Evolutionary conservation across 2,888 invertebrate species (phyloP).

Genomic region (Allolobophora icterica): DNA sequence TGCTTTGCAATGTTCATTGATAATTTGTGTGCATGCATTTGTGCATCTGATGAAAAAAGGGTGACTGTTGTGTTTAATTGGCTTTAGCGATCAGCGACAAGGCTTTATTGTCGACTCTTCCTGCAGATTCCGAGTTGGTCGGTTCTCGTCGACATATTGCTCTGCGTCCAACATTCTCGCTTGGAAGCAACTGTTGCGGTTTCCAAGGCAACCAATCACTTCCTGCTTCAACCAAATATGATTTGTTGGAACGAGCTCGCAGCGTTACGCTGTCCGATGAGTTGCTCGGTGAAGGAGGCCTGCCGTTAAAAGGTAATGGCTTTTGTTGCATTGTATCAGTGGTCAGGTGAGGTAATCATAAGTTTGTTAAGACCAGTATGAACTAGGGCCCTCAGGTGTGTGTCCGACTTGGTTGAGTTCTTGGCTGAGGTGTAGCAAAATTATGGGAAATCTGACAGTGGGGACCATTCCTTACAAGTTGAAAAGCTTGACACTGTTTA

Average conservation of each 20-base stretch:
- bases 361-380: too few relatives aligned
- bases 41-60: neutral
- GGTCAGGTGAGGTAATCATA: neutral
- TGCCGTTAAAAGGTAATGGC: constrained; percentile 1
- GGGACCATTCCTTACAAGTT: neutral
- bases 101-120: neutral
- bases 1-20: neutral
- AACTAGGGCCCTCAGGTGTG: neutral
- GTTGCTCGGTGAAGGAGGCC: neutral
- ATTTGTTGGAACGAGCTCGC: neutral
- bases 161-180: constrained; percentile 6
- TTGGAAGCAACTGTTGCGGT: constrained; percentile 13
- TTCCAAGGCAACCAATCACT: neutral
- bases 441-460: neutral
- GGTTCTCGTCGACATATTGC: neutral
- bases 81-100: neutral
- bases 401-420: neutral
- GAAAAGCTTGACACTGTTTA: too few relatives aligned
- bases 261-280: constrained; percentile 6
- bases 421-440: neutral
- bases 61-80: neutral
- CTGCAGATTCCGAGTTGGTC: neutral
- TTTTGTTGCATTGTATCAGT: neutral
- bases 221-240: neutral
- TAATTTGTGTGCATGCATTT: neutral